Percentiles rank a stretch among this genome's conserved stretches.
phyloP scores from a whole-genome alignment of 2,113 vertebrate species.

The Caracal caracal region DNA sequence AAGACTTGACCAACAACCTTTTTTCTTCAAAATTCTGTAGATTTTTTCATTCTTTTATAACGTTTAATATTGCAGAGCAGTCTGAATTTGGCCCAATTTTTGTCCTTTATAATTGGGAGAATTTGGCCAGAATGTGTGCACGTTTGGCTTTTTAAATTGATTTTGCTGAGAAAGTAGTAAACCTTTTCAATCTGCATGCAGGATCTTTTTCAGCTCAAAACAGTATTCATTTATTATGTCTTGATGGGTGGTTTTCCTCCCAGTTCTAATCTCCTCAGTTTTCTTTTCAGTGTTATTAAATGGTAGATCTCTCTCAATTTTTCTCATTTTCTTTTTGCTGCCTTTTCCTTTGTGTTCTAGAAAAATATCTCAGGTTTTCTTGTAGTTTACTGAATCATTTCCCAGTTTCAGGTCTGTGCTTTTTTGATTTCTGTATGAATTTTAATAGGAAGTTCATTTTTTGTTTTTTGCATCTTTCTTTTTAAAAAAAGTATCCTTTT shows the following conservation, averaged over 20 bases:
- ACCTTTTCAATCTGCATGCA: neutral
- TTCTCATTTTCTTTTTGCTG: neutral
- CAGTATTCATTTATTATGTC: neutral
- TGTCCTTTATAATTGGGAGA: constrained; percentile 32
- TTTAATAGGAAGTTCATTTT: constrained; percentile 35
- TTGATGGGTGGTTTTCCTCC: neutral
- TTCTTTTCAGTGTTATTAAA: neutral
- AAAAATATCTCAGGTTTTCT: neutral
- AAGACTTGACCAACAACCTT: neutral
- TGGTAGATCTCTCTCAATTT: neutral
- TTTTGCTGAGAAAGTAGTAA: constrained; percentile 50
- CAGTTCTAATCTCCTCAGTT: neutral
- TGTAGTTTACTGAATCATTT: neutral
- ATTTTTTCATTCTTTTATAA: constrained; percentile 30
- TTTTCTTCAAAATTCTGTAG: neutral
- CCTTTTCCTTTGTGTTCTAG: neutral
- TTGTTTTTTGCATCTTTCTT: neutral
- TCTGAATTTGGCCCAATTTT: constrained; percentile 24
- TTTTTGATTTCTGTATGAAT: constrained; percentile 42
- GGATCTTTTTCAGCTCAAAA: constrained; percentile 31
- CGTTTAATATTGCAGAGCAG: neutral
- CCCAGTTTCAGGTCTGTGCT: neutral
- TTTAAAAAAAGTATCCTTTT: neutral
- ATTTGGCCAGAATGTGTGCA: neutral
- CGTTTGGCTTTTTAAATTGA: constrained; percentile 36